A percentile compares a stretch with the other conserved stretches of the same genome.
Conservation (phyloP, 2,888 invertebrate species). For the Crioceris asparagi region DNA sequence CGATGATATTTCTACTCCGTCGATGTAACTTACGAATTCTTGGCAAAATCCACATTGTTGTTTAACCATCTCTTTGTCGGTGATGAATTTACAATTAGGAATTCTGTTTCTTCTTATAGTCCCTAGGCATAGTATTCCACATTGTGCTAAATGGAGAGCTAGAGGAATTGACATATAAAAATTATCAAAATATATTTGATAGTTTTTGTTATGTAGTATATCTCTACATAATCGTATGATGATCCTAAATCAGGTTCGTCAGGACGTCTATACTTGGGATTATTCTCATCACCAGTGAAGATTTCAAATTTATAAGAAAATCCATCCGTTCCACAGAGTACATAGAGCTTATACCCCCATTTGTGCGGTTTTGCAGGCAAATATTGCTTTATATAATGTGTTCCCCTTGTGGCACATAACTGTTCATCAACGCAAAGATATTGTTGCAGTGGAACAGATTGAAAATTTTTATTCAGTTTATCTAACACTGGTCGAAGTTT, state of each 20-base stretch:
- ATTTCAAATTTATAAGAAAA: slow-evolving; percentile 8
- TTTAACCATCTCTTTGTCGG: background rate
- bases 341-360: slow-evolving; percentile 3
- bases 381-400: slow-evolving; percentile 24
- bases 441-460: slow-evolving; percentile 1
- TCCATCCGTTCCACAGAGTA: slow-evolving; percentile 3
- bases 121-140: background rate
- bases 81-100: background rate
- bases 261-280: slow-evolving; percentile 2
- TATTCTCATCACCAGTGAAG: slow-evolving; percentile 8
- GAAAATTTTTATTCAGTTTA: background rate
- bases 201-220: slow-evolving; percentile 10
- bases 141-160: slow-evolving; percentile 1
- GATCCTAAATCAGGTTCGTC: slow-evolving; percentile 5
- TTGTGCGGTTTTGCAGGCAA: slow-evolving; percentile 5
- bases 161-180: slow-evolving; percentile 21
- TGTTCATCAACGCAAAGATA: background rate
- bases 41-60: slow-evolving; percentile 3
- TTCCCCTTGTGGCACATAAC: slow-evolving; percentile 18
- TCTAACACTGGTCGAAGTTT: slow-evolving; percentile 4
- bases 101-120: background rate
- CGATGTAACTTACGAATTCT: slow-evolving; percentile 7
- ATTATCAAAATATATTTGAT: slow-evolving; percentile 26
- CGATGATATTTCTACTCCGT: slow-evolving; percentile 13
- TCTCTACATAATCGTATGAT: slow-evolving; percentile 7